Evolutionary conservation across 2,888 invertebrate species (phyloP).

Genomic region (Leptopilina drosophilae): DNA sequence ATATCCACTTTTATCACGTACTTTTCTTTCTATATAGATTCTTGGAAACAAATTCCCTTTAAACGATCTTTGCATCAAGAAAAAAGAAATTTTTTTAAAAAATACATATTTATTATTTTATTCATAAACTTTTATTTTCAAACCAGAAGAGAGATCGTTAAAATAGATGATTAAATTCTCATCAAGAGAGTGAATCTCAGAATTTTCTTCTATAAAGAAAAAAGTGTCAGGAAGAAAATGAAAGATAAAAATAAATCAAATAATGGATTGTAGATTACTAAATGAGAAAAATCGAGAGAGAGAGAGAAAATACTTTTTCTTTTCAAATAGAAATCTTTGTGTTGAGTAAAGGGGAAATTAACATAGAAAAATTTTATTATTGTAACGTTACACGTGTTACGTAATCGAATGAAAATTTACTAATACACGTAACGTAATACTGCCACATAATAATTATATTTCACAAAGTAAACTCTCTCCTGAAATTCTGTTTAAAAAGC

Average conservation of each 20-base stretch:
- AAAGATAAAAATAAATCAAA: not conserved
- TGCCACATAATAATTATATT: slow-evolving; percentile 12
- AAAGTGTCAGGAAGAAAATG: not conserved
- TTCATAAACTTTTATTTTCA: not conserved
- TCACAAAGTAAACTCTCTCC: not conserved
- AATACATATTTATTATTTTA: too few species aligned
- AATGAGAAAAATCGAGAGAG: too few species aligned
- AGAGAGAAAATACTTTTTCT: too few species aligned
- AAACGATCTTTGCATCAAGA: not conserved
- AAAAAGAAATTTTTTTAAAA: too few species aligned
- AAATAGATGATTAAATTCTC: slow-evolving; percentile 6
- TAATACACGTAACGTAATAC: not conserved
- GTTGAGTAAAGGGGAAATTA: too few species aligned
- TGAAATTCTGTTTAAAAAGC: slow-evolving; percentile 20
- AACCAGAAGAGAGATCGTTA: not conserved
- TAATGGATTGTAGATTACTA: too few species aligned
- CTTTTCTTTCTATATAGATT: not conserved
- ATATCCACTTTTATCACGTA: not conserved
- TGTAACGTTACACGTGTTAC: too few species aligned
- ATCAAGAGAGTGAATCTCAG: not conserved
- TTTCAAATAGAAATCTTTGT: too few species aligned
- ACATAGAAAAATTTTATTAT: too few species aligned
- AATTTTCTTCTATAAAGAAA: not conserved
- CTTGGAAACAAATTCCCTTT: not conserved
- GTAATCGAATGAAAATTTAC: not conserved